phyloP scores from a whole-genome alignment of 2,113 vertebrate genomes.

The Vimba vimba region DNA sequence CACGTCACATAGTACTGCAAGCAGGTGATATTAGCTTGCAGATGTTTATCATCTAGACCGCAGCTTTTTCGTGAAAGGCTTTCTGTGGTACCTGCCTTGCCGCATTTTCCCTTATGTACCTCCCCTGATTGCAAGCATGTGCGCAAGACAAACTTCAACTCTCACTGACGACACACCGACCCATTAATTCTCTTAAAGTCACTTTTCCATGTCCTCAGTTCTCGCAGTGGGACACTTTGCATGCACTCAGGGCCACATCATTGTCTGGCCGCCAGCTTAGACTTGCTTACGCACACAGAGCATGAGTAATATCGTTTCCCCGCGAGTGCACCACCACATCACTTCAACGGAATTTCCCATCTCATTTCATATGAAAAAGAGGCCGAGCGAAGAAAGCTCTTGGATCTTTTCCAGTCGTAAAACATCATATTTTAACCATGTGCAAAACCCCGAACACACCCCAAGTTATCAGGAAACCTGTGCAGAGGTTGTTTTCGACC shows the following conservation, averaged over 20 bases:
- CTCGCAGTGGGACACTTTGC: conserved; percentile 36
- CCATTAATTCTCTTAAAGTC: conserved; percentile 44
- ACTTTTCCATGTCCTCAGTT: conserved; percentile 43
- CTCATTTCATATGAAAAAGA: conserved; percentile 54
- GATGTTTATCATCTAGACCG: conserved; percentile 4
- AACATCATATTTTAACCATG: background rate
- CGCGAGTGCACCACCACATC: conserved; percentile 52
- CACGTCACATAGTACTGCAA: background rate
- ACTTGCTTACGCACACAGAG: conserved; percentile 47
- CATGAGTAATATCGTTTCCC: conserved; percentile 58
- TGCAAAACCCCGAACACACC: background rate
- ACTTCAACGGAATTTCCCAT: conserved; percentile 59
- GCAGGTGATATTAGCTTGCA: background rate
- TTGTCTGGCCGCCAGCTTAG: conserved; percentile 36
- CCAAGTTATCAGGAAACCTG: conserved; percentile 17
- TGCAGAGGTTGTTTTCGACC: background rate
- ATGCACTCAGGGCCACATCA: conserved; percentile 32
- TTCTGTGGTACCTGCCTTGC: conserved; percentile 13
- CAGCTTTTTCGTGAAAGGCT: conserved; percentile 8
- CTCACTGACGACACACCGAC: background rate
- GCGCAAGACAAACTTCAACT: background rate
- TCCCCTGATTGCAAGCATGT: conserved; percentile 25
- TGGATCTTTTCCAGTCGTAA: conserved; percentile 22
- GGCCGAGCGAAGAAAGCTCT: background rate
- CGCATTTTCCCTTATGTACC: background rate